Conservation (phyloP, 1,140 invertebrate species). For the Hypsibius dujardini region DNA sequence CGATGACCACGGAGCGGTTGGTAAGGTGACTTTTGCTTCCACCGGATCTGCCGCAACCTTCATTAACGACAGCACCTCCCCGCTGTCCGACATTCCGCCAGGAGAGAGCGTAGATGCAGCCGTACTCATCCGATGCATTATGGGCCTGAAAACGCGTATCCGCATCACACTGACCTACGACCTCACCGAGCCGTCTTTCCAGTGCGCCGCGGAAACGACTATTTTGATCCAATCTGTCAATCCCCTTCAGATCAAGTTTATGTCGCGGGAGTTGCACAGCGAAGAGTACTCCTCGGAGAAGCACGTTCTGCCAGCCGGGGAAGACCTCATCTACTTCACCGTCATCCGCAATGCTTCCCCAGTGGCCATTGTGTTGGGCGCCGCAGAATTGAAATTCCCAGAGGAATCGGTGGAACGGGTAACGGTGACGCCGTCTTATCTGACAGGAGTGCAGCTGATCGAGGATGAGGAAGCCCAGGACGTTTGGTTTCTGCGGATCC, state of each 20-base stretch:
- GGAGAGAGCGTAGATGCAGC: background rate
- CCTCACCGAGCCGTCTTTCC: background rate
- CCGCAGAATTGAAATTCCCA: background rate
- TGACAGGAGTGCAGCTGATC: background rate
- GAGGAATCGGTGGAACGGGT: too few species aligned
- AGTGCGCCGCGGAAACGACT: background rate
- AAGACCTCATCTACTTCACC: background rate
- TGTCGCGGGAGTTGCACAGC: background rate
- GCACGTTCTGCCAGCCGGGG: background rate
- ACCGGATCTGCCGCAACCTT: background rate
- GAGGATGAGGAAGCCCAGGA: conserved; percentile 3
- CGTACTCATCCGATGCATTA: background rate
- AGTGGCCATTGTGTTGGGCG: background rate
- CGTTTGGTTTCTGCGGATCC: background rate
- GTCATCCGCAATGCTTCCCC: background rate
- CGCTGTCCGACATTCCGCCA: background rate
- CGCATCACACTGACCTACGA: background rate
- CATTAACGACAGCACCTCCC: background rate
- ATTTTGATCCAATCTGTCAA: background rate
- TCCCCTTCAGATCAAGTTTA: background rate
- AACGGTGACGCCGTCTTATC: too few species aligned
- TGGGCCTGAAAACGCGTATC: background rate
- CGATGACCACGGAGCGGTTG: background rate
- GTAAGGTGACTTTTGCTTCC: background rate
- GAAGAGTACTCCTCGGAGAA: conserved; percentile 9